phyloP scores from a whole-genome alignment of 2,888 invertebrate species.

The Hydriomena furcata region DNA sequence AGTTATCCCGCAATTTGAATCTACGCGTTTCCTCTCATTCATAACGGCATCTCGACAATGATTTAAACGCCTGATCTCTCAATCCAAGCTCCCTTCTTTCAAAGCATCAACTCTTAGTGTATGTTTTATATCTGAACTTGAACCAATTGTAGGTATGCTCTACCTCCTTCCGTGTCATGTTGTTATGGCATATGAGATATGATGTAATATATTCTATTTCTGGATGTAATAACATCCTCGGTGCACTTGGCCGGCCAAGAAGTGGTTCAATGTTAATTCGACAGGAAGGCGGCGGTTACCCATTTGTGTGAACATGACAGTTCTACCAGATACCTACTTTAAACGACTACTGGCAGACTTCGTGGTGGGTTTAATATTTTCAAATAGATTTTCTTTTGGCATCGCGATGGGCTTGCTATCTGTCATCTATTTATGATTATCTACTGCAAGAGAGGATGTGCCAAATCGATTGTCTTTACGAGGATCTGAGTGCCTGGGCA shows the following conservation, averaged over 20 bases:
- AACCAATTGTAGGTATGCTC: constrained; percentile 3
- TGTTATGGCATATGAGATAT: constrained; percentile 21
- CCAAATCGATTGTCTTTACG: too few species aligned
- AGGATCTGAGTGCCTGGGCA: too few species aligned
- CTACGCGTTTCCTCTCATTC: constrained; percentile 61
- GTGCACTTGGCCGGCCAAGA: constrained; percentile 78
- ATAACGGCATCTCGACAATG: constrained; percentile 42
- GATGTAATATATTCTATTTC: constrained; percentile 61
- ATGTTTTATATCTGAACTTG: background rate
- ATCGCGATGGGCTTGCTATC: too few species aligned
- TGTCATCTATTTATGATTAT: too few species aligned
- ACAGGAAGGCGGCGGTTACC: constrained; percentile 72
- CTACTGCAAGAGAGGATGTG: too few species aligned
- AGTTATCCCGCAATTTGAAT: constrained; percentile 62
- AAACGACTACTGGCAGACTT: constrained; percentile 1
- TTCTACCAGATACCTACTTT: constrained; percentile 22
- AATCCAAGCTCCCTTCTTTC: constrained; percentile 18
- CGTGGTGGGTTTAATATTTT: background rate
- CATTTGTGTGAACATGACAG: constrained; percentile 70
- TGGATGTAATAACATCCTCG: constrained; percentile 65
- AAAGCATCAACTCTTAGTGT: background rate
- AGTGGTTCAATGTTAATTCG: constrained; percentile 78
- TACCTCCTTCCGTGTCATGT: constrained; percentile 2
- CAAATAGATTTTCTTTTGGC: background rate
- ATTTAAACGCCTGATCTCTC: constrained; percentile 33